Evolutionary conservation across 2,888 invertebrate genomes (phyloP), one percentile per base, ranked within the genome.

Genomic region (Pristionchus exspectatus): DNA sequence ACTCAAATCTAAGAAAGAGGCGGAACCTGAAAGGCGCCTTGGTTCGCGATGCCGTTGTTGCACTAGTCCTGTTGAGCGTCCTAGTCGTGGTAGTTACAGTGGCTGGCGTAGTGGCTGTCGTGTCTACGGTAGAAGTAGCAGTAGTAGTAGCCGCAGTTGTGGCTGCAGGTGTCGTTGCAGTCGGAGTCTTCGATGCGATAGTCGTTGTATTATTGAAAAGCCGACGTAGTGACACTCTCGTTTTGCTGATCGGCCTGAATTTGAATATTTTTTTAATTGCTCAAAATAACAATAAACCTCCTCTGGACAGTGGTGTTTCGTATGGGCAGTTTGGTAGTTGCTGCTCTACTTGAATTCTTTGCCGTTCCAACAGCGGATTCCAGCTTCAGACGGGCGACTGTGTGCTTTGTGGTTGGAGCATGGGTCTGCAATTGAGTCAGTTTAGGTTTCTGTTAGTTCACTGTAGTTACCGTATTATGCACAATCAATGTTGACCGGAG

Each of bases 241-340:
- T 12, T 44, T 33, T 38, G 21, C 44, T 44, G 2, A 16, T 7
- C n/a, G 77, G 77, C 12, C 77, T 77, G 77, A 9, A 33, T 59
- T 21, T 18, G 27, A n/a, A 1, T 27, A 66, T 66, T 30, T 24
- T 27, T 24, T 27, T 27, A n/a, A n/a, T 59, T 59, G 24, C 14
- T 27, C 24, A 66, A 10, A 66, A n/a, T 27, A n/a, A 66, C 2
- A 24, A 30, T n/a, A n/a, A n/a, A 56, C 84, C 84, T 54, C 24
- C 54, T 24, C 30, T n/a, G 27, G 56, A 84, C 27, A 18, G 38
- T 33, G 27, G 86, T 86, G 16, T 63, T 66, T 54, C 66, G 24
- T 18, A 63, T 38, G 12, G 86, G 86, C 24, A 86, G 38, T 16
- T 86, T 86, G 14, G 86, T 54, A 7, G 86, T 86, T 38, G 33